Conservation (phyloP, 1,140 invertebrate genomes). For the Zaprionus camerounensis region DNA sequence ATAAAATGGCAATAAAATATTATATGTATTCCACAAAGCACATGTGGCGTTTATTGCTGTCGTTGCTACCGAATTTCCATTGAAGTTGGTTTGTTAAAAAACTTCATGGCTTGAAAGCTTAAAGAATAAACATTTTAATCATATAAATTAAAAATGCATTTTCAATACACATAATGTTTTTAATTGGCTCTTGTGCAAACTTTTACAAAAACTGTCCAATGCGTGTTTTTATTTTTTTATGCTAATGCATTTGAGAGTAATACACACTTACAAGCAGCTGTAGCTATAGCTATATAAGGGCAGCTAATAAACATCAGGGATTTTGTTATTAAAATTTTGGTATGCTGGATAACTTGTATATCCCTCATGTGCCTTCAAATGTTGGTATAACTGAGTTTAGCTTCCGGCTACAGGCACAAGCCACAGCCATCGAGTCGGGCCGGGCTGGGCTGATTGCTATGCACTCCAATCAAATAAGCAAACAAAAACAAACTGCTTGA, state of each 20-base stretch:
- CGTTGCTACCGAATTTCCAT: too few species aligned
- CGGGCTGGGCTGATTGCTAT: neutral
- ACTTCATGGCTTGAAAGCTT: too few species aligned
- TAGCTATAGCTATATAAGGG: neutral
- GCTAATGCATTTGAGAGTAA: neutral
- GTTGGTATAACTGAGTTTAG: slow-evolving; percentile 43
- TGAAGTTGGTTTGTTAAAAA: too few species aligned
- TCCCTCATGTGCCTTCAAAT: slow-evolving; percentile 20
- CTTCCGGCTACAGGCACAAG: slow-evolving; percentile 44
- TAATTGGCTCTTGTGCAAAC: too few species aligned
- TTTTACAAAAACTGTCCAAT: too few species aligned
- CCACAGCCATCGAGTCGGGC: slow-evolving; percentile 9
- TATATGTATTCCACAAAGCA: neutral
- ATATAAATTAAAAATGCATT: too few species aligned
- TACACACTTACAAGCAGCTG: neutral
- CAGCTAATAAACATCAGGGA: neutral
- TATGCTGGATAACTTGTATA: neutral
- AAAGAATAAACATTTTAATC: too few species aligned
- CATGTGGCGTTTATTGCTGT: neutral
- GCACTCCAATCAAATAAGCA: slow-evolving; percentile 57
- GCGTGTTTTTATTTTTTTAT: neutral
- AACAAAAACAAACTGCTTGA: slow-evolving; percentile 46
- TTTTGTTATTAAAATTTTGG: slow-evolving; percentile 21
- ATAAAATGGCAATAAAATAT: slow-evolving; percentile 1
- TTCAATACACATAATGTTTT: too few species aligned